Evolutionary conservation across 1,140 invertebrate genomes (phyloP).

Genomic region (Megalopta genalis): DNA sequence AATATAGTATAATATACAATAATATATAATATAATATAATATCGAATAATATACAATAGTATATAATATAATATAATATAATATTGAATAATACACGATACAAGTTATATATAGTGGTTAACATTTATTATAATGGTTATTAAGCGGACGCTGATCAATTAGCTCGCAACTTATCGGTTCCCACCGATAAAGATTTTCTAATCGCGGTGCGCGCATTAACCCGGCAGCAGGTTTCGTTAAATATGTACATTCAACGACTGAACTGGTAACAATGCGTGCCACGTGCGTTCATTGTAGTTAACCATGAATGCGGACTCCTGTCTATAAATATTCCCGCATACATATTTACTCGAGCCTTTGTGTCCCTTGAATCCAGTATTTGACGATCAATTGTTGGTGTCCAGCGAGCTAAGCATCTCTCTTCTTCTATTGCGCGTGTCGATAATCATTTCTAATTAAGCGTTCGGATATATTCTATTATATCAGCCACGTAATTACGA

Average conservation of each 20-base stretch:
- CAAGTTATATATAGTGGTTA: too few species aligned
- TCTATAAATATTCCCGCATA: conserved; percentile 6
- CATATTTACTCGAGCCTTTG: not conserved
- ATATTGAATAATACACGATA: too few species aligned
- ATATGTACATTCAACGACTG: conserved; percentile 14
- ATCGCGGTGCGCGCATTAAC: too few species aligned
- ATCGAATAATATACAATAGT: too few species aligned
- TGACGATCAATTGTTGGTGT: not conserved
- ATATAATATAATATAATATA: too few species aligned
- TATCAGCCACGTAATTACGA: too few species aligned
- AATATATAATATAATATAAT: too few species aligned
- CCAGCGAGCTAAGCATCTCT: not conserved
- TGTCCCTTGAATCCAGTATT: not conserved
- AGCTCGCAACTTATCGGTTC: too few species aligned
- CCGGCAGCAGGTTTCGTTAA: not conserved
- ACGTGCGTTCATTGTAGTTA: conserved; percentile 9
- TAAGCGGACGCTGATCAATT: too few species aligned
- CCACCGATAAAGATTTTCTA: too few species aligned
- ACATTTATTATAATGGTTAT: too few species aligned
- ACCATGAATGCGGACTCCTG: not conserved
- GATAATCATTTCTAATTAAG: not conserved
- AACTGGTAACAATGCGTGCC: not conserved
- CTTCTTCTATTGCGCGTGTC: not conserved
- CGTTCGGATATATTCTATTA: not conserved
- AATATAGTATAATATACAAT: too few species aligned